Evolutionary conservation across 2,888 invertebrate genomes (phyloP).

Genomic region (Drosophila borborema): DNA sequence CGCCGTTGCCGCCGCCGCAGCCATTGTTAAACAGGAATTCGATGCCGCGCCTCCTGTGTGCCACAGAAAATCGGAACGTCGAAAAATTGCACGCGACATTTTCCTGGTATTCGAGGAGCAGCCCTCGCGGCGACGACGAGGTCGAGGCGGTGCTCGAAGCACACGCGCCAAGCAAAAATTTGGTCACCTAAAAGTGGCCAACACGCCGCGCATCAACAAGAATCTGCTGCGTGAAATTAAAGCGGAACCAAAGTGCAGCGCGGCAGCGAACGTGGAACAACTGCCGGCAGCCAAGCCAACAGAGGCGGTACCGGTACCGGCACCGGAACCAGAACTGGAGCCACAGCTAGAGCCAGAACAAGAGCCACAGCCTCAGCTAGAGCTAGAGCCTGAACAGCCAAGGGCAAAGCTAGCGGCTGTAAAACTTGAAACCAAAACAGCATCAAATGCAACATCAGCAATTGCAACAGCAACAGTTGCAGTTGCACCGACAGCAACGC

Average conservation of each 20-base stretch:
- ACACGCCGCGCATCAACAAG: slow-evolving; percentile 73
- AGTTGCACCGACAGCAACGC: background rate
- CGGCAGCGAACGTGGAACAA: slow-evolving; percentile 21
- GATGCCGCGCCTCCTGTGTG: slow-evolving; percentile 63
- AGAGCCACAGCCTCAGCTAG: slow-evolving; percentile 1
- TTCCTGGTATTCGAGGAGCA: slow-evolving; percentile 84
- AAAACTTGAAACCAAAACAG: slow-evolving; percentile 75
- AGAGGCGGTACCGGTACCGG: slow-evolving; percentile 1
- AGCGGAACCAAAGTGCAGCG: slow-evolving; percentile 81
- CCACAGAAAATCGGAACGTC: slow-evolving; percentile 83
- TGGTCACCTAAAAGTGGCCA: slow-evolving; percentile 77
- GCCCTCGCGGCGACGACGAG: slow-evolving; percentile 72
- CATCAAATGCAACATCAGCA: slow-evolving; percentile 38
- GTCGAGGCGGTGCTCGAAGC: slow-evolving; percentile 72
- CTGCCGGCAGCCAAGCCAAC: slow-evolving; percentile 10
- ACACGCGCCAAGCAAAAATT: slow-evolving; percentile 78
- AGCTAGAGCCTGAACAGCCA: slow-evolving; percentile 31
- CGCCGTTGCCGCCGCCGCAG: slow-evolving; percentile 5
- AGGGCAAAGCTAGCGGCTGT: slow-evolving; percentile 55
- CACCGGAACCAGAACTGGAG: background rate
- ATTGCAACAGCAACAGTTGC: slow-evolving; percentile 18
- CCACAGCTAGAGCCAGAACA: background rate
- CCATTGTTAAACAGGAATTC: slow-evolving; percentile 72
- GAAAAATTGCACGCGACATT: slow-evolving; percentile 84
- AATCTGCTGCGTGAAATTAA: slow-evolving; percentile 79